Conservation (phyloP, 2,888 invertebrate genomes). For the Drosophila prostipennis region DNA sequence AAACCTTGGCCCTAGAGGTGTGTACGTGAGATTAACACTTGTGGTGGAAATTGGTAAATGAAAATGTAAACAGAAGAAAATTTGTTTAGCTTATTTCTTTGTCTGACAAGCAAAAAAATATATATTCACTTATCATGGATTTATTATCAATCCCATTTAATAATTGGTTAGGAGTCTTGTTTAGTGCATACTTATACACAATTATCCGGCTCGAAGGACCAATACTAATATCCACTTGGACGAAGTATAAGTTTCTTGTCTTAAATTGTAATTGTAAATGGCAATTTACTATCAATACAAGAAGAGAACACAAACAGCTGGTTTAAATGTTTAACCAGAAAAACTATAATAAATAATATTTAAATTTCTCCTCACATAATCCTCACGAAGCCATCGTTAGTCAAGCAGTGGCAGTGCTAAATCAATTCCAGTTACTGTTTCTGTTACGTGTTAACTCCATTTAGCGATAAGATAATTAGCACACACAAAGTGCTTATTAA, state of each 20-base stretch:
- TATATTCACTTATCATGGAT: background rate
- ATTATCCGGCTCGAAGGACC: background rate
- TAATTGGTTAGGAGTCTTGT: too few species aligned
- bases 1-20: conserved; percentile 29
- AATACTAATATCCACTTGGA: background rate
- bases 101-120: background rate
- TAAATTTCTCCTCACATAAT: conserved; percentile 2
- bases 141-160: background rate
- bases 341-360: too few species aligned
- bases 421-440: conserved; percentile 34
- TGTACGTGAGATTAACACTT: conserved; percentile 34
- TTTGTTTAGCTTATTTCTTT: background rate
- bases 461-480: conserved; percentile 75
- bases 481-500: conserved; percentile 71
- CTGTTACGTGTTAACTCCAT: conserved; percentile 58
- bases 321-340: too few species aligned
- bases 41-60: conserved; percentile 17
- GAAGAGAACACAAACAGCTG: too few species aligned
- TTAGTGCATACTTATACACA: too few species aligned
- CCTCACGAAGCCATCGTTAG: conserved; percentile 18
- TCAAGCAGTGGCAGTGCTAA: conserved; percentile 14
- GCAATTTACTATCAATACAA: too few species aligned
- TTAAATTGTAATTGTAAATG: too few species aligned
- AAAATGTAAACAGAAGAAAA: background rate
- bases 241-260: background rate